Conservation (phyloP, 2,888 invertebrate species). For the Tinea pellionella region DNA sequence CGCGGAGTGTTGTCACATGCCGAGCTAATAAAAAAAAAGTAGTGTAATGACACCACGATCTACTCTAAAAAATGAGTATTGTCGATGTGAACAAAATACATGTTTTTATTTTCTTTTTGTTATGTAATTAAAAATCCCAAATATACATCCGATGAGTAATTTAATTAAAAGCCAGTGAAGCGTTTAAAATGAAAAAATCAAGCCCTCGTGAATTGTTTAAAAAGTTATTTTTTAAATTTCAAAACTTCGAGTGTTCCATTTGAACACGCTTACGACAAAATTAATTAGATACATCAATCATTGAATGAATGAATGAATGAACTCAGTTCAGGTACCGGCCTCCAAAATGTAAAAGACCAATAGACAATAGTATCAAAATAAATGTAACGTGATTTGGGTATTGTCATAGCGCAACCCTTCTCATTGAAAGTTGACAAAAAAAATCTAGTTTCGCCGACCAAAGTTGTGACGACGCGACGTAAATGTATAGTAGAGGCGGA, state of each 20-base stretch:
- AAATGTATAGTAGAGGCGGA: slow-evolving; percentile 37
- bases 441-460: slow-evolving; percentile 18
- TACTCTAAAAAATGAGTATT: too few species aligned
- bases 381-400: slow-evolving; percentile 57
- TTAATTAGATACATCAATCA: slow-evolving; percentile 70
- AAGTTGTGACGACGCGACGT: slow-evolving; percentile 32
- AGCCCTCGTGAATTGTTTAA: neutral
- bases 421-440: slow-evolving; percentile 23
- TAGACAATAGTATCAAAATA: slow-evolving; percentile 33
- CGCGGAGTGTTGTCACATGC: too few species aligned
- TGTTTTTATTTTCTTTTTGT: neutral
- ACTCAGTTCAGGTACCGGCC: slow-evolving; percentile 45
- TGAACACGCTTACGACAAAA: slow-evolving; percentile 48
- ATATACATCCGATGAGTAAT: neutral
- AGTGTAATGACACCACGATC: too few species aligned
- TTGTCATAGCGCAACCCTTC: slow-evolving; percentile 51
- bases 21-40: too few species aligned
- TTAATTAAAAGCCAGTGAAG: neutral
- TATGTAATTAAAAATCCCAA: neutral
- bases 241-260: slow-evolving; percentile 43
- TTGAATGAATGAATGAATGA: slow-evolving; percentile 47
- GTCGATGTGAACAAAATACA: too few species aligned
- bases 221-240: slow-evolving; percentile 31
- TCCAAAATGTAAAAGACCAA: slow-evolving; percentile 48
- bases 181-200: neutral